phyloP scores from a whole-genome alignment of 2,797 vertebrate species.

The Anguilla marmorata region DNA sequence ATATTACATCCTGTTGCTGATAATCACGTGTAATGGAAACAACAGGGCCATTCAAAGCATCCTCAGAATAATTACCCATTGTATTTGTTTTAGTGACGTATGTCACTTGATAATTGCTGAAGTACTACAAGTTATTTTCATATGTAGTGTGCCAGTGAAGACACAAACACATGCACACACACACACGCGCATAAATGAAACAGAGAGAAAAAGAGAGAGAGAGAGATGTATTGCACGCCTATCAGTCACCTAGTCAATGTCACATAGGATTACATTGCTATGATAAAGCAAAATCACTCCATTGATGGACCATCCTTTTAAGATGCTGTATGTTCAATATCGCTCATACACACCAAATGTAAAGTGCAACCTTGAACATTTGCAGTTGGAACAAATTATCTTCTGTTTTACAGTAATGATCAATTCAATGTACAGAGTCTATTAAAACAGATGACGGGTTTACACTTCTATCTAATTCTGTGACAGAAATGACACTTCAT shows the following conservation, averaged over 20 bases:
- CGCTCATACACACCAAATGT: not conserved
- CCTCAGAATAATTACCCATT: not conserved
- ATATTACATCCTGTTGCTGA: slow-evolving; percentile 7
- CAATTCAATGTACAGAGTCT: not conserved
- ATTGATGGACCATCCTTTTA: not conserved
- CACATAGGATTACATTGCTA: not conserved
- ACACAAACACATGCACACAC: not conserved
- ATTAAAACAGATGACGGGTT: not conserved
- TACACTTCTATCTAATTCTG: not conserved
- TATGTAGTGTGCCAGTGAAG: not conserved
- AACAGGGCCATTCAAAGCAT: not conserved
- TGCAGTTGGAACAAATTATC: not conserved
- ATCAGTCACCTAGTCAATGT: not conserved
- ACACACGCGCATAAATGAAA: too few species aligned
- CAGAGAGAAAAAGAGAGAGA: too few species aligned
- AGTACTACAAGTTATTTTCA: not conserved
- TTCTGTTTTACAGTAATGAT: not conserved
- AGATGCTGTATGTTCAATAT: not conserved
- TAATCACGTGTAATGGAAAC: not conserved
- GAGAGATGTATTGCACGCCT: too few species aligned
- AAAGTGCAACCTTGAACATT: not conserved
- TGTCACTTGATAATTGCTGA: not conserved
- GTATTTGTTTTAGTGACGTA: not conserved
- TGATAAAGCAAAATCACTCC: not conserved
- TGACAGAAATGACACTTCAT: not conserved